phyloP scores from a whole-genome alignment of 2,797 vertebrate species.

The Ptychobarbus kaznakovi region DNA sequence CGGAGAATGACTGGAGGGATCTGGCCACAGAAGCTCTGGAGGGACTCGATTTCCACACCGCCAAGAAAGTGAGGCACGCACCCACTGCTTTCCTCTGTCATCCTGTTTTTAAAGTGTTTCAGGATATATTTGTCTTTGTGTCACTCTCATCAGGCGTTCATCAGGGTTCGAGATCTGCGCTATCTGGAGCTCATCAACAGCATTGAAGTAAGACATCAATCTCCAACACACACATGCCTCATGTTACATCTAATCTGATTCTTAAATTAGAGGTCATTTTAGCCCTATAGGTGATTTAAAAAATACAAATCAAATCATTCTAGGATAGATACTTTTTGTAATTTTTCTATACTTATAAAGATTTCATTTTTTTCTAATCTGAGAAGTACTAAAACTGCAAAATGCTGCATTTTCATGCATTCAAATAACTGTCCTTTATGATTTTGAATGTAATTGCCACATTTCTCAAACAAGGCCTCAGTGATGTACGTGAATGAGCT shows the following conservation, averaged over 20 bases:
- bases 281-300: background rate
- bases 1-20: conserved; percentile 94
- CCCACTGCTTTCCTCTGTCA: background rate
- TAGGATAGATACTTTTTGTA: background rate
- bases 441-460: background rate
- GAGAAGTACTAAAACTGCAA: background rate
- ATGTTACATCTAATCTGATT: background rate
- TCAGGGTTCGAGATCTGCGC: conserved; percentile 91
- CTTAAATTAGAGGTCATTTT: background rate
- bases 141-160: conserved; percentile 85
- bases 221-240: background rate
- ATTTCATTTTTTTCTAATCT: background rate
- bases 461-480: background rate
- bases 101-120: background rate
- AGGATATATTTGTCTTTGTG: no score
- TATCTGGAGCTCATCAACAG: conserved; percentile 95
- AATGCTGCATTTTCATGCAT: background rate
- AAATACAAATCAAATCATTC: background rate
- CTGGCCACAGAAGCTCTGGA: conserved; percentile 95
- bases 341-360: background rate
- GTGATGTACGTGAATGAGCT: background rate
- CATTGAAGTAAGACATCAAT: conserved; percentile 89
- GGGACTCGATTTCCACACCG: conserved; percentile 95
- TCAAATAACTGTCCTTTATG: background rate
- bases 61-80: conserved; percentile 87